Conservation (phyloP, 2,888 invertebrate species). For the Spilarctia lutea region DNA sequence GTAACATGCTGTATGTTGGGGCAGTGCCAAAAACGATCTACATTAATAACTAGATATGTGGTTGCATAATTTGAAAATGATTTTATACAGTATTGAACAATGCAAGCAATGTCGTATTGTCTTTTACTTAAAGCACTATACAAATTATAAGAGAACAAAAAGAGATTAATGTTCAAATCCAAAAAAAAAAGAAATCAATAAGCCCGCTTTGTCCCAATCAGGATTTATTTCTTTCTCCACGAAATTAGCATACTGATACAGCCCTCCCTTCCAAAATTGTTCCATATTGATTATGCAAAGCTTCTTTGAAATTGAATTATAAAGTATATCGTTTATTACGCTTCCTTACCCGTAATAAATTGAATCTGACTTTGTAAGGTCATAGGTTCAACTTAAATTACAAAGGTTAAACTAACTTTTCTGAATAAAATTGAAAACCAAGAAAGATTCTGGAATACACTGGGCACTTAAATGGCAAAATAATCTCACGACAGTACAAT, state of each 20-base stretch:
- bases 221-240: constrained; percentile 2
- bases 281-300: background rate
- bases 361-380: constrained; percentile 12
- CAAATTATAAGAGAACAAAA: background rate
- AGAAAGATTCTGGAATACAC: background rate
- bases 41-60: background rate
- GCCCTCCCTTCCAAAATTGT: background rate
- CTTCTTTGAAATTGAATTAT: background rate
- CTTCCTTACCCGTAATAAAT: background rate
- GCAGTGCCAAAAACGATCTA: background rate
- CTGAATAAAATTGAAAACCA: background rate
- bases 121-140: background rate
- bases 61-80: background rate
- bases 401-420: background rate
- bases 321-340: constrained; percentile 5
- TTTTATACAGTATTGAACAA: background rate
- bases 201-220: background rate
- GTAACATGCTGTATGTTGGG: background rate
- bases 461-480: background rate
- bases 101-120: background rate
- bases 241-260: constrained; percentile 1
- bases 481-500: background rate
- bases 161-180: background rate
- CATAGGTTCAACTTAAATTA: background rate
- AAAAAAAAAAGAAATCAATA: constrained; percentile 5